Conservation (phyloP, 2,797 vertebrate species). For the Gambusia yucatana region DNA sequence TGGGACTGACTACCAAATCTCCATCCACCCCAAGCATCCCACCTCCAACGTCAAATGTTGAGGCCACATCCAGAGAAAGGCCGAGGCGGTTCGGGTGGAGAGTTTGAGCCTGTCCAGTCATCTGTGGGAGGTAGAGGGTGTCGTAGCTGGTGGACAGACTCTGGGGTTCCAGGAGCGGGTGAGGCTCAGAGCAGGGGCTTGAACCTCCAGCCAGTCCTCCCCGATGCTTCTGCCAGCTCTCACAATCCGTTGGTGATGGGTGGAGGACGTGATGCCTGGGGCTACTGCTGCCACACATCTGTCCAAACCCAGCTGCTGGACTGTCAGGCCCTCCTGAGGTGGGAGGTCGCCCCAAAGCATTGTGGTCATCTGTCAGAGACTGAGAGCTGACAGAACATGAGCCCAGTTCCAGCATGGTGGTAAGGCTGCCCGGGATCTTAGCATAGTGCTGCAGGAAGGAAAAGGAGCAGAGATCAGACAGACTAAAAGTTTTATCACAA, state of each 20-base stretch:
- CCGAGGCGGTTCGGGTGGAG: slow-evolving; percentile 54
- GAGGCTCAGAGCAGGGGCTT: slow-evolving; percentile 50
- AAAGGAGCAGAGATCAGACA: slow-evolving; percentile 16
- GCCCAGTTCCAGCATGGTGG: slow-evolving; percentile 89
- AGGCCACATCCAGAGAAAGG: slow-evolving; percentile 70
- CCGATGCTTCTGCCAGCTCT: slow-evolving; percentile 88
- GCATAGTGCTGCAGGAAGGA: slow-evolving; percentile 86
- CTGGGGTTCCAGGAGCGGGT: slow-evolving; percentile 83
- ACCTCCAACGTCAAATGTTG: slow-evolving; percentile 65
- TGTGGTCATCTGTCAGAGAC: slow-evolving; percentile 82
- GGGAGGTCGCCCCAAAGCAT: slow-evolving; percentile 65
- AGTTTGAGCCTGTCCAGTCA: slow-evolving; percentile 50
- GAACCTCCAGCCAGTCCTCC: slow-evolving; percentile 77
- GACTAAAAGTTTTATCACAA: no score
- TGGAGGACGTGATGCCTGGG: slow-evolving; percentile 77
- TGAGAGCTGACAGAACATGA: slow-evolving; percentile 83
- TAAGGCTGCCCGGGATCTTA: slow-evolving; percentile 68
- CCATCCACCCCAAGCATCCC: slow-evolving; percentile 73
- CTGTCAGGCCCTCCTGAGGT: slow-evolving; percentile 26
- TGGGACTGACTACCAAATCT: slow-evolving; percentile 87
- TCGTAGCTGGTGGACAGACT: slow-evolving; percentile 84
- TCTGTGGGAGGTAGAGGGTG: slow-evolving; percentile 79
- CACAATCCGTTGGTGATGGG: slow-evolving; percentile 81
- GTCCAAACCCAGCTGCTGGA: slow-evolving; percentile 31
- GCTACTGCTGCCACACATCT: slow-evolving; percentile 67